Conservation (phyloP, 2,797 vertebrate species). For the Enteromius viviparus region DNA sequence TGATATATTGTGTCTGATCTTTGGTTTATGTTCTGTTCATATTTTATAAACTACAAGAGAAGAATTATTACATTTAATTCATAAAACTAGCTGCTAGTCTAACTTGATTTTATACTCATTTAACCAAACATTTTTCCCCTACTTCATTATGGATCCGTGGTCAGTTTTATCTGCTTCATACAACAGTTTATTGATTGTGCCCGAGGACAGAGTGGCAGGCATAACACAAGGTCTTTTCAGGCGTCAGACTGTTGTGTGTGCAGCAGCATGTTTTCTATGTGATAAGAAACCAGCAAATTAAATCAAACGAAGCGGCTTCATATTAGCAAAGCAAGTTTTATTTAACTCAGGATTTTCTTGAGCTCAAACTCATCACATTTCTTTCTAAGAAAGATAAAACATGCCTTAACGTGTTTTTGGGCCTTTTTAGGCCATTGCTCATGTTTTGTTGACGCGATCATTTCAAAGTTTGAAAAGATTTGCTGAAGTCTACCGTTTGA, state of each 20-base stretch:
- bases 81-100: not conserved
- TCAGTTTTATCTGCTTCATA: slow-evolving; percentile 24
- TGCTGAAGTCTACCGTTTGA: slow-evolving; percentile 52
- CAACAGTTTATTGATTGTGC: slow-evolving; percentile 18
- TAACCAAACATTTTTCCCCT: not conserved
- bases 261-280: slow-evolving; percentile 31
- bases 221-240: slow-evolving; percentile 7
- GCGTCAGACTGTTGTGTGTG: not conserved
- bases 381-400: slow-evolving; percentile 20
- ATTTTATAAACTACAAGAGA: not conserved
- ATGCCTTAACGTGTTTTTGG: not conserved
- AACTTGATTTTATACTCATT: not conserved
- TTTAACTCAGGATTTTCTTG: slow-evolving; percentile 11
- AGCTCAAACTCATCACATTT: slow-evolving; percentile 23
- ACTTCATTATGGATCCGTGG: slow-evolving; percentile 1
- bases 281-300: slow-evolving; percentile 39
- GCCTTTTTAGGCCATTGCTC: slow-evolving; percentile 33
- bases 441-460: slow-evolving; percentile 57
- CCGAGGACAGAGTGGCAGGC: not conserved
- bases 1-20: not conserved
- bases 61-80: not conserved
- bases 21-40: not conserved
- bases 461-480: slow-evolving; percentile 60
- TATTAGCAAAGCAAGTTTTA: slow-evolving; percentile 34
- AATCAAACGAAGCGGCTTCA: slow-evolving; percentile 30